Evolutionary conservation across 2,888 invertebrate species (phyloP).

Genomic region (Poecilus cupreus): DNA sequence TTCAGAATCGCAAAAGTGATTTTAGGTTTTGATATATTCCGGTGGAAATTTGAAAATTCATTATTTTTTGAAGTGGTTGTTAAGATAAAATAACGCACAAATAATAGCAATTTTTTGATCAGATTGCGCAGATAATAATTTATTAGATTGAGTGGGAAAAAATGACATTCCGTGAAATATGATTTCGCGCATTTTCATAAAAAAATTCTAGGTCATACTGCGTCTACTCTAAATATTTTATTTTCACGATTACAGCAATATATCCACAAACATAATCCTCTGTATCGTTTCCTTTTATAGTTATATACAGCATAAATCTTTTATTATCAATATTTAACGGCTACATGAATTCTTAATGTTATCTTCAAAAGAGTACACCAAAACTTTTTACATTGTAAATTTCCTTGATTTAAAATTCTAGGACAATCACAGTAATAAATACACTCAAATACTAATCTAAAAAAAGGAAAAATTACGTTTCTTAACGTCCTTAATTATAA

Average conservation of each 20-base stretch:
- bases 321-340: too few species aligned
- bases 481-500: neutral
- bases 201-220: neutral
- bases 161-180: neutral
- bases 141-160: slow-evolving; percentile 3
- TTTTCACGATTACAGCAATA: neutral
- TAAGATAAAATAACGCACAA: slow-evolving; percentile 5
- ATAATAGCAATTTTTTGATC: slow-evolving; percentile 17
- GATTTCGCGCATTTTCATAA: neutral
- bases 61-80: slow-evolving; percentile 13
- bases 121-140: neutral
- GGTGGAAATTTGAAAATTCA: slow-evolving; percentile 2
- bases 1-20: slow-evolving; percentile 4
- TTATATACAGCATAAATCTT: too few species aligned
- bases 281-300: too few species aligned
- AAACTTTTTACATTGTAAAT: neutral
- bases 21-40: neutral
- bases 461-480: neutral
- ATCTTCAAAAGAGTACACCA: too few species aligned
- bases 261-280: too few species aligned
- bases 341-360: too few species aligned
- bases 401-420: neutral
- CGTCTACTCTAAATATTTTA: slow-evolving; percentile 11
- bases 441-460: neutral
- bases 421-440: neutral